Conservation (phyloP, 2,797 vertebrate species). For the Pseudochaenichthys georgianus region DNA sequence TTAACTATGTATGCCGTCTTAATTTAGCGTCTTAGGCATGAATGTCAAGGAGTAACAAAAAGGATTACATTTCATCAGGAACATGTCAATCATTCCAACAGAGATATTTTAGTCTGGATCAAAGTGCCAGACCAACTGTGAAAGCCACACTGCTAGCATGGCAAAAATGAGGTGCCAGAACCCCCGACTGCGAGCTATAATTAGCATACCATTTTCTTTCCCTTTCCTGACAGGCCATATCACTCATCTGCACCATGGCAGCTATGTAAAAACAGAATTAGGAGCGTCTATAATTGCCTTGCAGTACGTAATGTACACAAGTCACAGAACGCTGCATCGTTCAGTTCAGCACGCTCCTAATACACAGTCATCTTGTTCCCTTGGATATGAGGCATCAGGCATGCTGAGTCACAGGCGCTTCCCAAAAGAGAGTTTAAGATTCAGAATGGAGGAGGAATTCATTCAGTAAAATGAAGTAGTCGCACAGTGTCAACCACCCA, state of each 20-base stretch:
- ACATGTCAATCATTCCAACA: constrained; percentile 5
- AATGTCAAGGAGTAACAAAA: not conserved
- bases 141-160: not conserved
- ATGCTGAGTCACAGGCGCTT: constrained; percentile 65
- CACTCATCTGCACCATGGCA: constrained; percentile 32
- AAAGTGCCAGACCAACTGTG: not conserved
- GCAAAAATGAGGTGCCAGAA: constrained; percentile 64
- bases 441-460: constrained; percentile 49
- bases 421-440: constrained; percentile 42
- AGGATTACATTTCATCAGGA: not conserved
- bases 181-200: constrained; percentile 31
- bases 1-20: not conserved
- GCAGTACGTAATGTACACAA: constrained; percentile 7
- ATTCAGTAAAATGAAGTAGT: constrained; percentile 56
- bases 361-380: constrained; percentile 40
- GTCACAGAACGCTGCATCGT: constrained; percentile 21
- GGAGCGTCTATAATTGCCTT: constrained; percentile 18
- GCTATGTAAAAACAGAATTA: constrained; percentile 45
- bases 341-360: constrained; percentile 14
- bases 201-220: constrained; percentile 38
- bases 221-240: constrained; percentile 32
- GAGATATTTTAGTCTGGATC: not conserved
- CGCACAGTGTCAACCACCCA: constrained; percentile 26
- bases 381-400: constrained; percentile 40
- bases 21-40: not conserved